Evolutionary conservation across 2,113 vertebrate species (phyloP).

Genomic region (Oncorhynchus keta): DNA sequence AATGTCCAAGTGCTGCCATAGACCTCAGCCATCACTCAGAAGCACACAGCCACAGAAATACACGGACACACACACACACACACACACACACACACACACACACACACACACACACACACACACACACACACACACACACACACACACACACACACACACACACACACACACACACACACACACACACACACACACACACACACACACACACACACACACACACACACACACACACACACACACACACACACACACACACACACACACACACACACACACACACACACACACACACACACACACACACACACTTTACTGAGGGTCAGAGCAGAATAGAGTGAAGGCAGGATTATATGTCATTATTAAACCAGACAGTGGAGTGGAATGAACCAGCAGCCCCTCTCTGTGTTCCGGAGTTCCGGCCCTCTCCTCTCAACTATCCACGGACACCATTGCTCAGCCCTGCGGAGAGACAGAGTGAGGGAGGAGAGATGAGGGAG

Average conservation of each 20-base stretch:
- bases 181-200: not conserved
- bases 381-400: slow-evolving; percentile 12
- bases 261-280: no score
- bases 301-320: not conserved
- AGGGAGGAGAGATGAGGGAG: not conserved
- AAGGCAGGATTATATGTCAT: slow-evolving; percentile 9
- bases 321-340: no score
- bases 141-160: not conserved
- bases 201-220: no score
- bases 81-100: not conserved
- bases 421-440: slow-evolving; percentile 19
- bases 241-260: no score
- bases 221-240: no score
- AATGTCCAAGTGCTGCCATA: not conserved
- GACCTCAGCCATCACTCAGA: no score
- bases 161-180: no score
- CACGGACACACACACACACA: not conserved
- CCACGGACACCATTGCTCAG: slow-evolving; percentile 32
- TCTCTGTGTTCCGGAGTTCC: slow-evolving; percentile 2
- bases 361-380: slow-evolving; percentile 6
- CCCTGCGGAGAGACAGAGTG: not conserved
- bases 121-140: no score
- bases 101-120: no score
- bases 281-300: no score
- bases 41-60: no score